These are phyloP conservation scores for Epizoanthus scotinus DNA, from an alignment of 92 coral and sea anemone species.

Conservation along the genomic window DNA sequence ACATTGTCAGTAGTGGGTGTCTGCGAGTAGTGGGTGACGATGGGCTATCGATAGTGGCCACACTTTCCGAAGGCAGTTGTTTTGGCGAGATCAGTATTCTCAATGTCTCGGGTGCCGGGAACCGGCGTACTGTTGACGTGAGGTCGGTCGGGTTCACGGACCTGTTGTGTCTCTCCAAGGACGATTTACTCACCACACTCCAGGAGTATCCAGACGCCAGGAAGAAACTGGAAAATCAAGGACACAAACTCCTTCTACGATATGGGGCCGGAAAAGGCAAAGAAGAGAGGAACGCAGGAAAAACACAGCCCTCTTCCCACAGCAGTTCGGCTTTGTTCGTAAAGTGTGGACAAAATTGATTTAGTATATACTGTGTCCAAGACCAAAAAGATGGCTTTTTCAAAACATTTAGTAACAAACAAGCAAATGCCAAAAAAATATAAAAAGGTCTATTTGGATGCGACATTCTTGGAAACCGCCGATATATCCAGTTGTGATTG, in stretches of 20 bases:
- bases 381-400: no score
- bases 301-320: no score
- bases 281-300: no score
- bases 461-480: no score
- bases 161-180: slow-evolving; percentile 76
- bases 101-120: slow-evolving; percentile 74
- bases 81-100: slow-evolving; percentile 90
- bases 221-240: slow-evolving; percentile 65
- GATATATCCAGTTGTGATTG: no score
- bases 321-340: no score
- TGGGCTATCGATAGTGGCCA: slow-evolving; percentile 66
- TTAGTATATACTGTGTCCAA: no score
- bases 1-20: slow-evolving; percentile 80
- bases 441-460: no score
- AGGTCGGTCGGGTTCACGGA: slow-evolving; percentile 86
- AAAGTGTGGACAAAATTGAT: no score
- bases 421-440: no score
- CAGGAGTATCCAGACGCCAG: slow-evolving; percentile 87
- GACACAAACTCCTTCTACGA: slow-evolving; percentile 58
- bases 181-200: slow-evolving; percentile 69
- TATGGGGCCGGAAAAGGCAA: background rate
- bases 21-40: slow-evolving; percentile 78
- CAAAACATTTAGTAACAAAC: no score
- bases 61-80: slow-evolving; percentile 79
- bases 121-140: slow-evolving; percentile 80